A percentile compares a stretch with the other conserved stretches of the same genome.
Evolutionary conservation across 2,113 vertebrate species (phyloP).

Genomic region (Eonycteris spelaea): DNA sequence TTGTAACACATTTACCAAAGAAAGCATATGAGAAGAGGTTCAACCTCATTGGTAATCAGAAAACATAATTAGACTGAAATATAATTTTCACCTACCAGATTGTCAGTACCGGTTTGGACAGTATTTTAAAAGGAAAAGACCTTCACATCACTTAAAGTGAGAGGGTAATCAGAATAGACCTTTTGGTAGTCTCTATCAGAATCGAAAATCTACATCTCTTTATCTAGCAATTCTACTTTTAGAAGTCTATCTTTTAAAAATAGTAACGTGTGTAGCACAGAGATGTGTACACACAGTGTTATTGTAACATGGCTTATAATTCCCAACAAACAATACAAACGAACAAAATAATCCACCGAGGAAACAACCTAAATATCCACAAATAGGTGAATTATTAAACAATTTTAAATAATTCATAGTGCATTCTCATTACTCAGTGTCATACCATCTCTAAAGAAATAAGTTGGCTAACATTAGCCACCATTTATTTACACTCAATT

Average conservation of each 20-base stretch:
- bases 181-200: background rate
- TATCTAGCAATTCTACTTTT: background rate
- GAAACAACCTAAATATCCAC: background rate
- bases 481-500: background rate
- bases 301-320: background rate
- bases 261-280: background rate
- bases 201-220: background rate
- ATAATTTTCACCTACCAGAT: background rate
- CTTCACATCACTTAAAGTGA: background rate
- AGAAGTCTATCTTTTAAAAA: background rate
- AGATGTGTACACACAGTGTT: background rate
- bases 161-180: background rate
- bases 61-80: constrained; percentile 2
- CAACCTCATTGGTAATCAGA: background rate
- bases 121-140: background rate
- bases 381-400: background rate
- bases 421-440: background rate
- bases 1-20: background rate
- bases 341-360: background rate
- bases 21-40: background rate
- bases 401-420: background rate
- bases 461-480: background rate
- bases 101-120: background rate
- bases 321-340: background rate
- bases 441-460: background rate